Conservation (phyloP, 2,888 invertebrate genomes). For the Heliconius ismenius region DNA sequence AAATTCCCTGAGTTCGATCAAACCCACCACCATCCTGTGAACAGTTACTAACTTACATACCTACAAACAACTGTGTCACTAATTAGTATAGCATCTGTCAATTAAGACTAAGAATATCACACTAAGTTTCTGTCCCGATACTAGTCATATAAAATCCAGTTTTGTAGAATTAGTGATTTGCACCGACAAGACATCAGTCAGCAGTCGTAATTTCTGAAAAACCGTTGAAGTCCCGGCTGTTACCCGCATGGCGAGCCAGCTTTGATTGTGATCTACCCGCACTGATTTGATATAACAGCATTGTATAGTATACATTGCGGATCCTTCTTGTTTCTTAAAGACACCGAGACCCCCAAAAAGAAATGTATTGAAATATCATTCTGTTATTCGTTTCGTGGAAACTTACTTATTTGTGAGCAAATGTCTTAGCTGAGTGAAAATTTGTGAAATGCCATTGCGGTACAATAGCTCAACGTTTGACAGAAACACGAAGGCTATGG, state of each 20-base stretch:
- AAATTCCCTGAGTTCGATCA: too few relatives aligned
- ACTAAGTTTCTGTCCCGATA: neutral
- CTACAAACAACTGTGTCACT: too few relatives aligned
- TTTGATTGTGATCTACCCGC: neutral
- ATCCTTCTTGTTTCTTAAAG: neutral
- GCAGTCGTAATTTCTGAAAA: constrained; percentile 18
- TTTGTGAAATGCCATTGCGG: too few relatives aligned
- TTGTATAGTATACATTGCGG: constrained; percentile 14
- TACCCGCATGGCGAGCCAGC: neutral
- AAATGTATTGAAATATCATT: neutral
- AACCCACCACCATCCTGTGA: too few relatives aligned
- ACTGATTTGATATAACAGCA: neutral
- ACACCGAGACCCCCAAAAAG: neutral
- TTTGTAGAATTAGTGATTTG: neutral
- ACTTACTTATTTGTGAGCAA: neutral
- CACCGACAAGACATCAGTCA: constrained; percentile 4
- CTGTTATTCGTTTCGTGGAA: neutral
- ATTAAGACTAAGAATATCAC: neutral
- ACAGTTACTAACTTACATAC: too few relatives aligned
- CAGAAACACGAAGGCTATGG: neutral
- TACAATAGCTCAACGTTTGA: neutral
- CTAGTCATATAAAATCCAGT: neutral
- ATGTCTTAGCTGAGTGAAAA: neutral
- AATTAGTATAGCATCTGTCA: too few relatives aligned
- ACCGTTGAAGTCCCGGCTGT: constrained; percentile 7